Conservation (phyloP, 2,113 vertebrate genomes). For the Lophius piscatorius region DNA sequence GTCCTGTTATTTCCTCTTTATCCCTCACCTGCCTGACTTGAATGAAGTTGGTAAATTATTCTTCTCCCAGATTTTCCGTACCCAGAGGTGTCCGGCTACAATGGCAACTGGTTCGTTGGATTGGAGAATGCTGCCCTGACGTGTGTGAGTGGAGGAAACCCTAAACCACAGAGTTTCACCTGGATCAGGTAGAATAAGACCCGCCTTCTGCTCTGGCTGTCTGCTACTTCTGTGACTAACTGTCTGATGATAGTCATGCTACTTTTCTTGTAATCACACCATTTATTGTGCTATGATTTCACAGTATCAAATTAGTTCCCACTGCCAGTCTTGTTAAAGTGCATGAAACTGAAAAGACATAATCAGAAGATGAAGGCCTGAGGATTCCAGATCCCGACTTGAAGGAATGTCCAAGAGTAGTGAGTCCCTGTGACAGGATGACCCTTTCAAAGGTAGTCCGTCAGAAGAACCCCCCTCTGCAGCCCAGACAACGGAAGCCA, state of each 20-base stretch:
- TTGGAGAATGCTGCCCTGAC: conserved; percentile 65
- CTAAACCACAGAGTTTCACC: conserved; percentile 82
- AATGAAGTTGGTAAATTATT: neutral
- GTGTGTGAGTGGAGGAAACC: conserved; percentile 84
- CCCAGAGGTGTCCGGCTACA: conserved; percentile 64
- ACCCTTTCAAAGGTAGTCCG: too few relatives aligned
- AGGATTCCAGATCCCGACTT: too few relatives aligned
- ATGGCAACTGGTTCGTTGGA: conserved; percentile 64
- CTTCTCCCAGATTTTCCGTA: conserved; percentile 73
- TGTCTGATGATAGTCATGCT: conserved; percentile 48
- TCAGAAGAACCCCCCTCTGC: too few relatives aligned
- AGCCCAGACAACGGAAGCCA: too few relatives aligned
- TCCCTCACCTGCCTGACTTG: neutral
- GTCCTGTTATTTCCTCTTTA: neutral
- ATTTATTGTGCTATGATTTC: conserved; percentile 3
- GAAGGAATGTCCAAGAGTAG: too few relatives aligned
- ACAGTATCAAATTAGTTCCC: too few relatives aligned
- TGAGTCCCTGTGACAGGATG: too few relatives aligned
- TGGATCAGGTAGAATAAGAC: conserved; percentile 85
- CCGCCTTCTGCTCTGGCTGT: conserved; percentile 31
- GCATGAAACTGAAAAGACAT: too few relatives aligned
- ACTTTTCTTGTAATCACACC: conserved; percentile 6
- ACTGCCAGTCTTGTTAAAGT: too few relatives aligned
- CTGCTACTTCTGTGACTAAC: conserved; percentile 46
- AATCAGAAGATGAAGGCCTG: too few relatives aligned